Conservation (phyloP, 1,140 invertebrate genomes). For the Drosophila aff. region DNA sequence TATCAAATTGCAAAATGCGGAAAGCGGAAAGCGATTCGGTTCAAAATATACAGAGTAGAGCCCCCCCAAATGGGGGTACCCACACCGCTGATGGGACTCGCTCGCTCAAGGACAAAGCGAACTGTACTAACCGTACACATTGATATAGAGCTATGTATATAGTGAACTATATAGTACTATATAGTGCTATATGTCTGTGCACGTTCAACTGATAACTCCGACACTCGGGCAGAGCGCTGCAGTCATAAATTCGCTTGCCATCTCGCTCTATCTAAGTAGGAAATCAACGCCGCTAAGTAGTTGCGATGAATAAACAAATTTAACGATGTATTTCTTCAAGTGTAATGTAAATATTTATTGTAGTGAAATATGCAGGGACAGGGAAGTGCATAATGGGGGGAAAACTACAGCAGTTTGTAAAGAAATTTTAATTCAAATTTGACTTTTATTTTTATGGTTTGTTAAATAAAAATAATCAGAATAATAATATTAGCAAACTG, state of each 20-base stretch:
- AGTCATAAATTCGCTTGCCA: constrained; percentile 36
- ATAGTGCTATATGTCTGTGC: constrained; percentile 39
- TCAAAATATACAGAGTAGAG: constrained; percentile 17
- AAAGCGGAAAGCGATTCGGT: constrained; percentile 68
- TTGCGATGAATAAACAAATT: constrained; percentile 78
- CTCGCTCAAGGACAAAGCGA: constrained; percentile 69
- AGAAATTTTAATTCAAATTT: not conserved
- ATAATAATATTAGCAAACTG: not conserved
- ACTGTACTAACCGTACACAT: constrained; percentile 66
- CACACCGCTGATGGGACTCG: constrained; percentile 38
- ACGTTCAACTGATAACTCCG: constrained; percentile 64
- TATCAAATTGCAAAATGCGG: constrained; percentile 79
- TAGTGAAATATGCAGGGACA: constrained; percentile 9
- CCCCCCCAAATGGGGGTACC: constrained; percentile 44
- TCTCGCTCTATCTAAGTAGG: constrained; percentile 59
- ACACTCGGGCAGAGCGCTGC: constrained; percentile 19
- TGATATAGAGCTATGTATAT: constrained; percentile 2
- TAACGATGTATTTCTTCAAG: constrained; percentile 76
- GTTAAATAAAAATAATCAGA: not conserved
- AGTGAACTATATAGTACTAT: constrained; percentile 9
- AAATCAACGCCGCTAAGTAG: constrained; percentile 75
- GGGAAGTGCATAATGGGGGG: not conserved
- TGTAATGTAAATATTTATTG: constrained; percentile 68
- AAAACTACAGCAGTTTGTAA: not conserved
- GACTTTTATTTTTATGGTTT: too few relatives aligned